A percentile compares a stretch with the other conserved stretches of the same genome.
Evolutionary conservation across 2,113 vertebrate species (phyloP).

Genomic region (Prionailurus viverrinus): DNA sequence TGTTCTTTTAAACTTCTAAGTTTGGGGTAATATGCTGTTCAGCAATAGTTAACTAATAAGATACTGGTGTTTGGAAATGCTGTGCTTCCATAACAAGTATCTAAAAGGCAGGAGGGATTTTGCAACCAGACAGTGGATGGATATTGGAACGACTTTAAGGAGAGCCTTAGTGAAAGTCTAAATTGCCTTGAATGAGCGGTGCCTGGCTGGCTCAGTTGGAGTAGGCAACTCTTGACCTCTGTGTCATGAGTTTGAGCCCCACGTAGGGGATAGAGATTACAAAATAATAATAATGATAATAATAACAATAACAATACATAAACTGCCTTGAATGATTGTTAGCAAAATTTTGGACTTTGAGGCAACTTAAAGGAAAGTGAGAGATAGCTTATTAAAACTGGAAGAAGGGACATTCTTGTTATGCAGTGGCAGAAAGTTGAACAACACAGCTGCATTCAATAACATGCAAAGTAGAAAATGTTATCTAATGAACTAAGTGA

Average conservation of each 20-base stretch:
- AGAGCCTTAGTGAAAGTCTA: not conserved
- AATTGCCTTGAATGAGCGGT: not conserved
- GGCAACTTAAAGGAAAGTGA: not conserved
- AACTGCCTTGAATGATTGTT: not conserved
- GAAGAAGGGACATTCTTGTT: not conserved
- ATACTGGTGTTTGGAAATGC: not conserved
- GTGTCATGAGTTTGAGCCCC: not conserved
- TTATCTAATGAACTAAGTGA: not conserved
- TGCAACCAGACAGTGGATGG: not conserved
- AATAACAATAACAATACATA: not conserved
- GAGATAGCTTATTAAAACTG: not conserved
- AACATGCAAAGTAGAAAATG: not conserved
- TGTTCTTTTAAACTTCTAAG: not conserved
- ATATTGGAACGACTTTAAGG: not conserved
- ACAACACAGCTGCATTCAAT: not conserved
- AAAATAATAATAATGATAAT: not conserved
- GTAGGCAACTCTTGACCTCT: not conserved
- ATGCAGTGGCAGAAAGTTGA: not conserved
- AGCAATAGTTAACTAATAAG: not conserved
- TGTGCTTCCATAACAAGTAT: not conserved
- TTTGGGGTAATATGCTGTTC: not conserved
- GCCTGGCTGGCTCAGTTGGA: not conserved
- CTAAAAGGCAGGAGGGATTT: not conserved
- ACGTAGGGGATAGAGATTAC: not conserved
- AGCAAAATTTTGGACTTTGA: not conserved